A percentile compares a stretch with the other conserved stretches of the same genome.
phyloP scores from a whole-genome alignment of 2,888 invertebrate genomes.

The Calameuta filiformis region DNA sequence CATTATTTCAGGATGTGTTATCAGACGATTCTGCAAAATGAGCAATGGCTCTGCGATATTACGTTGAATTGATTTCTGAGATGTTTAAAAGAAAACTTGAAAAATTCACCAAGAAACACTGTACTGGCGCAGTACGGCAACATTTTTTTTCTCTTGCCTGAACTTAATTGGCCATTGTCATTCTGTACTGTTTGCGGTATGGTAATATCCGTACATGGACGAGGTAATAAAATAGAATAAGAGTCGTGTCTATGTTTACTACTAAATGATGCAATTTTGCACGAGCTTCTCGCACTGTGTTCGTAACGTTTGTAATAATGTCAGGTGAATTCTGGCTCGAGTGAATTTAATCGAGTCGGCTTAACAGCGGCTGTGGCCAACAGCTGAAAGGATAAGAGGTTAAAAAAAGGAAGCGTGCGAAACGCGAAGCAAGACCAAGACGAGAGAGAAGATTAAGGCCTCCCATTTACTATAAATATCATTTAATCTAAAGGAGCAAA shows the following conservation, averaged over 20 bases:
- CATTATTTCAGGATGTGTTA: background rate
- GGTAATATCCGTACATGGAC: background rate
- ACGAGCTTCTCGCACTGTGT: background rate
- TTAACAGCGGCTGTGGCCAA: background rate
- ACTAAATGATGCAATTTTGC: too few species aligned
- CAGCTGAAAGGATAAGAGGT: background rate
- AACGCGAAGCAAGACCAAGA: background rate
- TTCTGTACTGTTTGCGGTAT: background rate
- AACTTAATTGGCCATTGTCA: background rate
- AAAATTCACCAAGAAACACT: background rate
- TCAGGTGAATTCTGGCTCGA: background rate
- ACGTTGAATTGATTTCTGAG: background rate
- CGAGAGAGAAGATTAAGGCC: background rate
- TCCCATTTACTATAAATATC: background rate
- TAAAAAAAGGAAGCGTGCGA: background rate
- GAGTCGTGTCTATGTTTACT: background rate
- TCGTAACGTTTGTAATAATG: background rate
- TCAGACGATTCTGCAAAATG: background rate
- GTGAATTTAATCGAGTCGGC: background rate
- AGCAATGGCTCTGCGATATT: background rate
- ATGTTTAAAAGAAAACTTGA: background rate
- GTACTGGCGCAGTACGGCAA: background rate
- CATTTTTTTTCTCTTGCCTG: background rate
- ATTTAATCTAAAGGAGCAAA: background rate
- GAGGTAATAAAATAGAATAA: background rate